Percentiles rank a stretch among this genome's conserved stretches.
These are phyloP conservation scores for Fissipunctia ypsillon DNA, from an alignment of 2,888 invertebrate species.

Conservation along the genomic window DNA sequence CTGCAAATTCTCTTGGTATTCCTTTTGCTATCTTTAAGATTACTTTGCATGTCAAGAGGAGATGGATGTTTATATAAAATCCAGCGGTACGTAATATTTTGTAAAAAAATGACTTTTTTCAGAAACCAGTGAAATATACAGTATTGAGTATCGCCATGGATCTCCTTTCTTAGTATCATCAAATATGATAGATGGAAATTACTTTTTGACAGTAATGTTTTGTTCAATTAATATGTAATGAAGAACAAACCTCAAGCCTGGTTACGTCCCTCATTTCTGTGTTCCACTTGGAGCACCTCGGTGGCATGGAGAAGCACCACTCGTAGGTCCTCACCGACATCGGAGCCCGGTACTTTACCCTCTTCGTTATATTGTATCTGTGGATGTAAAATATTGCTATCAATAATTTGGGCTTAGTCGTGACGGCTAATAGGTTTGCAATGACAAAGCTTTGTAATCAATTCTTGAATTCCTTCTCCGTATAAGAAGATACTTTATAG, in stretches of 20 bases:
- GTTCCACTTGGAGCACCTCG: conserved; percentile 94
- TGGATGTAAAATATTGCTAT: conserved; percentile 61
- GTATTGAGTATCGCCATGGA: not conserved
- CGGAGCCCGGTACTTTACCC: conserved; percentile 92
- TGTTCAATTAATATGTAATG: not conserved
- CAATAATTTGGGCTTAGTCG: not conserved
- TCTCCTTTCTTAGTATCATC: not conserved
- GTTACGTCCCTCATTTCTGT: conserved; percentile 93
- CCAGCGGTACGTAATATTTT: not conserved
- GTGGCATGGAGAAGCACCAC: conserved; percentile 95
- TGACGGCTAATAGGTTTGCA: not conserved
- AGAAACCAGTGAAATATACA: not conserved
- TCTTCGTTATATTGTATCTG: conserved; percentile 93
- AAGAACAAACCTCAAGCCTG: conserved; percentile 91
- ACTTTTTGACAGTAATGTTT: not conserved
- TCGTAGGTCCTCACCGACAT: conserved; percentile 93
- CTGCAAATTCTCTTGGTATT: not conserved
- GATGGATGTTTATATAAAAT: not conserved
- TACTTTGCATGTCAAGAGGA: not conserved
- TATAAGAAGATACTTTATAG: not conserved
- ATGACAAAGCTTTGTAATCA: not conserved
- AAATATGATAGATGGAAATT: not conserved
- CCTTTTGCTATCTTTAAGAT: not conserved
- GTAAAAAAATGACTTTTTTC: not conserved
- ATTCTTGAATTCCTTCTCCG: not conserved